Percentiles rank a stretch among this genome's conserved stretches.
Evolutionary conservation across 2,888 invertebrate genomes (phyloP).

Genomic region (Ceraclea dissimilis): DNA sequence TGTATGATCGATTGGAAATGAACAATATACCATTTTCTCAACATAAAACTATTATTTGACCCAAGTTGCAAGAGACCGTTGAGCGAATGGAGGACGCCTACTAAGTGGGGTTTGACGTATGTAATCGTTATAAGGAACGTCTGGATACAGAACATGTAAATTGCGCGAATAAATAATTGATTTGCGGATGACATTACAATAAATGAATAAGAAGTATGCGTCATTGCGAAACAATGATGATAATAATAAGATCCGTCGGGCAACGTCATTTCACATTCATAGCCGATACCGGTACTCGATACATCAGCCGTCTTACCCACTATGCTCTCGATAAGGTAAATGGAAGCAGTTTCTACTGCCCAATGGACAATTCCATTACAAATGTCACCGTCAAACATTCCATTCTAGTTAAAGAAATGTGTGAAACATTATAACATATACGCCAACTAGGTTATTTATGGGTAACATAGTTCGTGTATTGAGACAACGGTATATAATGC

Average conservation of each 20-base stretch:
- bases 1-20: no score
- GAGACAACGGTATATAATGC: slow-evolving; percentile 30
- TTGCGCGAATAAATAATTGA: not conserved
- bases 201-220: slow-evolving; percentile 15
- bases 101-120: slow-evolving; percentile 14
- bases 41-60: no score
- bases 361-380: slow-evolving; percentile 20
- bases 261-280: slow-evolving; percentile 32
- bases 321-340: not conserved
- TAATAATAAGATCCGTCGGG: slow-evolving; percentile 30
- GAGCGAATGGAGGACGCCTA: slow-evolving; percentile 16
- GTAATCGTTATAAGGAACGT: no score
- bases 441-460: slow-evolving; percentile 17
- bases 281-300: slow-evolving; percentile 25
- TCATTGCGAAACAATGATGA: slow-evolving; percentile 22
- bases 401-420: slow-evolving; percentile 8
- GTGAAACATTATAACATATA: slow-evolving; percentile 11
- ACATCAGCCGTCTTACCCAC: not conserved
- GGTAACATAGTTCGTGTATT: slow-evolving; percentile 15
- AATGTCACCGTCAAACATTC: slow-evolving; percentile 20
- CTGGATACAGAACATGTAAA: not conserved
- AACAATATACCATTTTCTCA: no score
- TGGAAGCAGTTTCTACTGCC: not conserved
- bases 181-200: slow-evolving; percentile 8
- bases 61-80: not conserved